Base-by-base conservation (phyloP, 2,113 vertebrate species). In the Platysteira castanea region DNA sequence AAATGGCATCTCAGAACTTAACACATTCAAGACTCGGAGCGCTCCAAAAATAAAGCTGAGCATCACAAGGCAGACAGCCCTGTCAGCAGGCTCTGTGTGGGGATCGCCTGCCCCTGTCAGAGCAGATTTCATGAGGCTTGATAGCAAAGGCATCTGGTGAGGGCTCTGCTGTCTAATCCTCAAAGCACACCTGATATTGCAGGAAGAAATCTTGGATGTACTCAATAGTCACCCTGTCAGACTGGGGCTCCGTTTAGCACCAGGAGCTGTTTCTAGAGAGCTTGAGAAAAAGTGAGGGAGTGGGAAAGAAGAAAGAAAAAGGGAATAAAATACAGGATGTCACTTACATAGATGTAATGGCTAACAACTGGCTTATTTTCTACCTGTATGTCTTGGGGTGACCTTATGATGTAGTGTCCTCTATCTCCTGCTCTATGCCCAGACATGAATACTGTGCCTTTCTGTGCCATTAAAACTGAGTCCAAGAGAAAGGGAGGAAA, bases 1-100 rank as follows among this genome's bases (percentile, higher is more conserved):
- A 96, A 93, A 95, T 93, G 93, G 89, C 91, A 95, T 93, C 91
- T 88, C 56, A 8, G 79, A 79, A 82, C 57, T 53, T 95, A 87
- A 93, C 91, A 92, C 78, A 11, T 88, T 78, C 52, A 78, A 93
- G 94, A 57, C 78, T 84, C 78, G 3, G 27, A 78, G 90, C 0
- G 2, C 69, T 93, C 90, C 91, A 78, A 90, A 93, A 96, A 93
- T 93, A 96, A 87, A 87, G 42, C 74, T 11, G 30, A 93, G 90
- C 88, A 78, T 93, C 85, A 63, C 91, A 87, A 87, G 93, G 47
- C 94, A 93, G 78, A 84, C 87, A 81, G 68, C 22, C 9, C 81
- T 63, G 81, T 68, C 27, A 84, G 84, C 64, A 82, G 90, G 81
- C 59, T 93, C 88, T 8, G 56, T 4, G 56, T 0, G 0, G 69